Conservation (phyloP, 35 echinoderm and acorn worm species). For the Heliocidaris erythrogramma region DNA sequence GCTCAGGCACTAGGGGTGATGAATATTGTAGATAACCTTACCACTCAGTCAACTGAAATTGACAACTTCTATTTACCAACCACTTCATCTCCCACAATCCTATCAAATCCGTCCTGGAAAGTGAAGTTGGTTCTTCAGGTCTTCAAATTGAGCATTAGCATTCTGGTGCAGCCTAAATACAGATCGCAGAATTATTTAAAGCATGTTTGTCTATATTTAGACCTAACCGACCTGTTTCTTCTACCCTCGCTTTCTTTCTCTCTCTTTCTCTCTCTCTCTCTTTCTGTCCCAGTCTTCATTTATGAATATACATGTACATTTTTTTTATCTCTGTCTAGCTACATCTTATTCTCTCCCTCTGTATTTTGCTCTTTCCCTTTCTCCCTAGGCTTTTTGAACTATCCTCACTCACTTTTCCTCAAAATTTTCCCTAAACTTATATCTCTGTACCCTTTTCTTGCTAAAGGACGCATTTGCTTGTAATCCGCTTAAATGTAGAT, state of each 20-base stretch:
- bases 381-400: too few species aligned
- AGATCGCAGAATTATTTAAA: neutral
- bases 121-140: neutral
- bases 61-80: neutral
- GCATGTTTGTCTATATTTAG: neutral
- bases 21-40: neutral
- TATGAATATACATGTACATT: too few species aligned
- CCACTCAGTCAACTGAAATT: neutral
- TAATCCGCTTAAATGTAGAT: too few species aligned
- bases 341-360: too few species aligned
- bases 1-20: neutral
- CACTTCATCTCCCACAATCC: neutral
- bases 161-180: neutral
- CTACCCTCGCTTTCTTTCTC: neutral
- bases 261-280: neutral
- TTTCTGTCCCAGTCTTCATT: neutral
- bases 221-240: neutral
- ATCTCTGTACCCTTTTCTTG: too few species aligned
- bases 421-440: too few species aligned
- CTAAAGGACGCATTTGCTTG: too few species aligned
- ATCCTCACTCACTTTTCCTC: too few species aligned
- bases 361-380: too few species aligned
- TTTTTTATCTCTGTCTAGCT: too few species aligned
- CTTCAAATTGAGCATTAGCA: neutral
- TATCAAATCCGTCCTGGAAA: neutral